phyloP scores from a whole-genome alignment of 2,797 vertebrate genomes.

The Hydrocynus forskahlii region DNA sequence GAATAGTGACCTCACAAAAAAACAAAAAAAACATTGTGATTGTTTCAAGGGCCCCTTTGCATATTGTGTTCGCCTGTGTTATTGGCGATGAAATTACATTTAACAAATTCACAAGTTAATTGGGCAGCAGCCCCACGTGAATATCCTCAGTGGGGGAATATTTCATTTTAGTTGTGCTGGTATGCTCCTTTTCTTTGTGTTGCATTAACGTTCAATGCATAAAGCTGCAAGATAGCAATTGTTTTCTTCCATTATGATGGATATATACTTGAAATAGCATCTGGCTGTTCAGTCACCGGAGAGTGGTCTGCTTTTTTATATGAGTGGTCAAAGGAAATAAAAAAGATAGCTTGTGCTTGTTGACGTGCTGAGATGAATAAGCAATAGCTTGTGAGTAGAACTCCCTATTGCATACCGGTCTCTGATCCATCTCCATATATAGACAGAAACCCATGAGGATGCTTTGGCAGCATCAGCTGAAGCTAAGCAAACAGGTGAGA shows the following conservation, averaged over 20 bases:
- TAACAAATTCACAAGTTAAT: background rate
- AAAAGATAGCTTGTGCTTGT: slow-evolving; percentile 9
- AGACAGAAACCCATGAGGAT: slow-evolving; percentile 30
- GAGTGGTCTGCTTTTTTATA: background rate
- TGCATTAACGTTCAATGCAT: background rate
- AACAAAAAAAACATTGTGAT: too few relatives aligned
- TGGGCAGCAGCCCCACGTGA: too few relatives aligned
- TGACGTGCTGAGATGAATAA: slow-evolving; percentile 5
- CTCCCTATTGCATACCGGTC: slow-evolving; percentile 16
- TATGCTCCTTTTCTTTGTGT: background rate
- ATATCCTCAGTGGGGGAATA: background rate
- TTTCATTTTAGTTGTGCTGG: background rate
- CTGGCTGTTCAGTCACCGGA: slow-evolving; percentile 2
- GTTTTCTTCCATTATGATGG: background rate
- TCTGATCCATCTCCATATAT: slow-evolving; percentile 39
- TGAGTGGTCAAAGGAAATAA: background rate
- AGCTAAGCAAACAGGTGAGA: slow-evolving; percentile 42
- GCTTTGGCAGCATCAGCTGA: slow-evolving; percentile 18
- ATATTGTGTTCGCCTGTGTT: too few relatives aligned
- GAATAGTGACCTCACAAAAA: too few relatives aligned
- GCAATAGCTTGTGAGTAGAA: slow-evolving; percentile 34
- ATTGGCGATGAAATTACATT: background rate
- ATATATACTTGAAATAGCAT: slow-evolving; percentile 1
- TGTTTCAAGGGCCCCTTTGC: too few relatives aligned
- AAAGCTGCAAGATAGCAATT: background rate